phyloP scores from a whole-genome alignment of 64 coral and sea anemone genomes.

The Stichodactyla mertensii region DNA sequence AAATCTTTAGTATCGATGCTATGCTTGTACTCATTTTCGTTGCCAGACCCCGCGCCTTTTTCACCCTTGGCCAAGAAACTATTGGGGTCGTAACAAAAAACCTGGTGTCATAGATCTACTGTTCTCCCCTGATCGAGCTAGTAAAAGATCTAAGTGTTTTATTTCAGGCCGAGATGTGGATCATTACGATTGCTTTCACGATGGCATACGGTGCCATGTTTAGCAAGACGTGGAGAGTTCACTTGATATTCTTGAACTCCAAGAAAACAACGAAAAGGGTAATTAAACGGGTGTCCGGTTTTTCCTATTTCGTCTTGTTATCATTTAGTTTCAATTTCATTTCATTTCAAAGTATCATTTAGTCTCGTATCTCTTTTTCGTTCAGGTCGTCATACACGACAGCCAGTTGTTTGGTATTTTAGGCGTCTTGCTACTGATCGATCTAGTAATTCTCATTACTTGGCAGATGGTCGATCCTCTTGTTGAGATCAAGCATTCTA shows the following conservation, averaged over 20 bases:
- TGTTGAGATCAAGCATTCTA: background rate
- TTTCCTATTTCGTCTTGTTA: background rate
- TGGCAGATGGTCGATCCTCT: slow-evolving; percentile 69
- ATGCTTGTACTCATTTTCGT: too few relatives aligned
- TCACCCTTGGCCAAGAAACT: too few relatives aligned
- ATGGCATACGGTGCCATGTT: slow-evolving; percentile 87
- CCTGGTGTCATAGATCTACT: too few relatives aligned
- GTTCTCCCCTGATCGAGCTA: too few relatives aligned
- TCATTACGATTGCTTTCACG: slow-evolving; percentile 59
- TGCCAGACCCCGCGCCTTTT: too few relatives aligned
- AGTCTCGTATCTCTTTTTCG: background rate
- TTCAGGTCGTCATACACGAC: slow-evolving; percentile 56
- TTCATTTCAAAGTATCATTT: too few relatives aligned
- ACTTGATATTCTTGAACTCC: slow-evolving; percentile 62
- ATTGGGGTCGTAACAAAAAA: too few relatives aligned
- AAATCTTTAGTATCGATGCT: too few relatives aligned
- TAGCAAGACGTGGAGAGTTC: slow-evolving; percentile 90
- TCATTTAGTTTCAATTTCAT: background rate
- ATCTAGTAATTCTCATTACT: slow-evolving; percentile 56
- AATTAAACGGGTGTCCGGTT: background rate
- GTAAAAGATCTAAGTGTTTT: background rate
- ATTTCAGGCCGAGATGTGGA: slow-evolving; percentile 55
- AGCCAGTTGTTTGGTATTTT: slow-evolving; percentile 61
- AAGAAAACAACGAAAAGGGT: slow-evolving; percentile 27
- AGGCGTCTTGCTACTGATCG: slow-evolving; percentile 42